A percentile compares a stretch with the other conserved stretches of the same genome.
Conservation (phyloP, 2,797 vertebrate species). For the Harpagifer antarcticus region DNA sequence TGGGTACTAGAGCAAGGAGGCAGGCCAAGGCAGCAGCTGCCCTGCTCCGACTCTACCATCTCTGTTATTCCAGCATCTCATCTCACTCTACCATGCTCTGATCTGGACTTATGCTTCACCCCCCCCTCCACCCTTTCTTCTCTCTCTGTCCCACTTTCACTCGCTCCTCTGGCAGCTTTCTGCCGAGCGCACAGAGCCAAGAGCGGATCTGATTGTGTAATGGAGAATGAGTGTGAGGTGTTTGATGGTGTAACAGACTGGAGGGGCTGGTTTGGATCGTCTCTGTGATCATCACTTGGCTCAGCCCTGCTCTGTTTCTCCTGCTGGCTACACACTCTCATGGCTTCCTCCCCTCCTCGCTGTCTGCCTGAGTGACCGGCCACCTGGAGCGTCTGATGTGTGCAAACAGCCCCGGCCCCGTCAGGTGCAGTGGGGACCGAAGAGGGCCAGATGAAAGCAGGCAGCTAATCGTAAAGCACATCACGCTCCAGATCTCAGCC, state of each 20-base stretch:
- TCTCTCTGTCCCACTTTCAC: slow-evolving; percentile 17
- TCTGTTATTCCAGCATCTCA: slow-evolving; percentile 59
- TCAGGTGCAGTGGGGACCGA: slow-evolving; percentile 73
- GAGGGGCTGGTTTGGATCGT: slow-evolving; percentile 50
- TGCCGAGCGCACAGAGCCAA: slow-evolving; percentile 23
- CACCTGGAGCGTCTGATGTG: slow-evolving; percentile 80
- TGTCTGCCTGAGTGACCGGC: slow-evolving; percentile 67
- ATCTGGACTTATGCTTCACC: slow-evolving; percentile 44
- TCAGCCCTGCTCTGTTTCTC: slow-evolving; percentile 30
- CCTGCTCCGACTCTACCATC: slow-evolving; percentile 53
- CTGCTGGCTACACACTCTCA: slow-evolving; percentile 35
- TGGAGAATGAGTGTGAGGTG: slow-evolving; percentile 39
- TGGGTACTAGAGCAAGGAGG: slow-evolving; percentile 66
- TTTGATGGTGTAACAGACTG: slow-evolving; percentile 49
- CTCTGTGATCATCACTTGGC: slow-evolving; percentile 52
- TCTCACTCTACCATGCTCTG: slow-evolving; percentile 47
- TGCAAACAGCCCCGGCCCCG: slow-evolving; percentile 61
- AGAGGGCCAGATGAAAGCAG: slow-evolving; percentile 55
- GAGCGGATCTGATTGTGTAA: slow-evolving; percentile 37
- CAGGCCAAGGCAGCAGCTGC: slow-evolving; percentile 76
- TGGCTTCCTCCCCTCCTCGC: neutral
- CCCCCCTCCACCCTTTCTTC: neutral
- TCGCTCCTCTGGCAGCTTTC: slow-evolving; percentile 30
- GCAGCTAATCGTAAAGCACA: slow-evolving; percentile 71
- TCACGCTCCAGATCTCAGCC: slow-evolving; percentile 76